Conservation (phyloP, 1,140 invertebrate genomes). For the Geopemphigus sp. region DNA sequence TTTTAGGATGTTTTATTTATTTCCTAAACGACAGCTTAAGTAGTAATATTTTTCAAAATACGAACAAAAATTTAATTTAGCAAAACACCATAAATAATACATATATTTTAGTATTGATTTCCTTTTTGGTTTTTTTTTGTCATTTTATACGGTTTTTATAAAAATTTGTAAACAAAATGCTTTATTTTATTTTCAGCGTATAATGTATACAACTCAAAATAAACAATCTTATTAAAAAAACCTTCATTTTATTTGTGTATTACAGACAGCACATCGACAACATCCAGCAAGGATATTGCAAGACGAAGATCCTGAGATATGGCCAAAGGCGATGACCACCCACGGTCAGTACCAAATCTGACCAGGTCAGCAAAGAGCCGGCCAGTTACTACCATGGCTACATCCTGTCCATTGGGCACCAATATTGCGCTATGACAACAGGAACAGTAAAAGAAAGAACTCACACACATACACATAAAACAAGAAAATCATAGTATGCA, state of each 20-base stretch:
- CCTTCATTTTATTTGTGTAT: background rate
- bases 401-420: slow-evolving; percentile 37
- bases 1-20: no score
- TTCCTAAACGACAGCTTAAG: no score
- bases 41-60: no score
- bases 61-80: no score
- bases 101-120: no score
- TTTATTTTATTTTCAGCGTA: no score
- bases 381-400: slow-evolving; percentile 14
- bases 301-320: slow-evolving; percentile 44
- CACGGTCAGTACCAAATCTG: slow-evolving; percentile 40
- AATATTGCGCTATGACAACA: slow-evolving; percentile 36
- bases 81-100: no score
- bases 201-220: no score
- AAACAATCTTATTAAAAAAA: no score
- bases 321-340: slow-evolving; percentile 36
- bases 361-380: slow-evolving; percentile 22
- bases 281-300: slow-evolving; percentile 32
- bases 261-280: slow-evolving; percentile 12
- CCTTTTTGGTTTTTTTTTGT: no score
- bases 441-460: slow-evolving; percentile 5
- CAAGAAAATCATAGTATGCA: slow-evolving; percentile 18
- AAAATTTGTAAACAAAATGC: no score
- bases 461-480: background rate
- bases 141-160: no score